Conservation (phyloP, 2,888 invertebrate species). For the Cordilura impudica region DNA sequence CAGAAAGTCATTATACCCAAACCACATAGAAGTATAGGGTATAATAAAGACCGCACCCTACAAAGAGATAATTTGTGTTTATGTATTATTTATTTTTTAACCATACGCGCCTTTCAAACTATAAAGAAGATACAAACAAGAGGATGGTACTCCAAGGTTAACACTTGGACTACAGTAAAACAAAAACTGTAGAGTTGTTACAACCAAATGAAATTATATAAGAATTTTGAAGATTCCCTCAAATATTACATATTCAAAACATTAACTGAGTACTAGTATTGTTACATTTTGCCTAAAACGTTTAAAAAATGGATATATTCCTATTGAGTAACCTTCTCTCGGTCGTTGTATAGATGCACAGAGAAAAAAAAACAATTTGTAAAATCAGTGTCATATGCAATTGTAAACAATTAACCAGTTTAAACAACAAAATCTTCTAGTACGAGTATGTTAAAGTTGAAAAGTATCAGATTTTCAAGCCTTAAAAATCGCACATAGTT, state of each 20-base stretch:
- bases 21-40: too few relatives aligned
- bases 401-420: slow-evolving; percentile 23
- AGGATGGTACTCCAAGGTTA: slow-evolving; percentile 6
- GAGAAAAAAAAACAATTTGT: slow-evolving; percentile 13
- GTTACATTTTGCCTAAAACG: not conserved
- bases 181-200: not conserved
- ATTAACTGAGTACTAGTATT: not conserved
- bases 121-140: slow-evolving; percentile 1
- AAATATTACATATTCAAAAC: too few relatives aligned
- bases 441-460: not conserved
- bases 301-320: too few relatives aligned
- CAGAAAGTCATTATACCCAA: too few relatives aligned
- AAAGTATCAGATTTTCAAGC: not conserved
- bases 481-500: too few relatives aligned
- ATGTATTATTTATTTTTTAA: slow-evolving; percentile 28
- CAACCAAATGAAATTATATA: too few relatives aligned
- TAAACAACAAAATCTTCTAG: slow-evolving; percentile 1
- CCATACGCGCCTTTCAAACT: slow-evolving; percentile 44
- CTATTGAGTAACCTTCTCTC: not conserved
- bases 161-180: not conserved
- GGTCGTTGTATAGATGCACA: not conserved
- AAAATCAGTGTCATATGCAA: slow-evolving; percentile 25
- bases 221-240: too few relatives aligned
- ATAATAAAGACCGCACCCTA: slow-evolving; percentile 56
- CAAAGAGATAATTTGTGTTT: slow-evolving; percentile 47